These are phyloP conservation scores for Solea senegalensis DNA, from an alignment of 2,113 vertebrate genomes.

Conservation along the genomic window DNA sequence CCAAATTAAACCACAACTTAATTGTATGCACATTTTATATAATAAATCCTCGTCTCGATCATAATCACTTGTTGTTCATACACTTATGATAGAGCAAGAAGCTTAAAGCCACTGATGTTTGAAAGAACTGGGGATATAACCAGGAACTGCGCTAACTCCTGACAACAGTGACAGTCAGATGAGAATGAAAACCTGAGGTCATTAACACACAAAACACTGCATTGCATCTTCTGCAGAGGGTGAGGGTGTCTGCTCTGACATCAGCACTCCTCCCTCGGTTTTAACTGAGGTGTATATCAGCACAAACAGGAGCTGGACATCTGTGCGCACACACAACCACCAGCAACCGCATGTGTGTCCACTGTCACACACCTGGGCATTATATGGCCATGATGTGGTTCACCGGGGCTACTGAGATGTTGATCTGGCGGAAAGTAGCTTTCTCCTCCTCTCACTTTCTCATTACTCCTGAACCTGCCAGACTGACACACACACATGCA, in stretches of 20 bases:
- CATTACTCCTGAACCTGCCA: conserved; percentile 36
- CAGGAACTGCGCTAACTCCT: no score
- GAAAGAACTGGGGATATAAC: no score
- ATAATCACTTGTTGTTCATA: no score
- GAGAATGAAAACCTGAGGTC: neutral
- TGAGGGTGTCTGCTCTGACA: conserved; percentile 7
- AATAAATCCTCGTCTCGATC: no score
- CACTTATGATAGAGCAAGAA: no score
- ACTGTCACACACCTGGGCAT: conserved; percentile 30
- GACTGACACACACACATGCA: conserved; percentile 15
- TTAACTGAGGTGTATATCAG: conserved; percentile 3
- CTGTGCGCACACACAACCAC: no score
- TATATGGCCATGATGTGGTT: conserved; percentile 17
- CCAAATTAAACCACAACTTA: no score
- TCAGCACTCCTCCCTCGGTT: no score
- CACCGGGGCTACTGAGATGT: conserved; percentile 26
- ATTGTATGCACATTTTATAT: no score
- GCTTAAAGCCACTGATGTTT: no score
- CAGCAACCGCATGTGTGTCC: no score
- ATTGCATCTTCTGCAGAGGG: neutral
- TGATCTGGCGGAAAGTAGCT: conserved; percentile 43
- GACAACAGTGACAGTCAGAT: no score
- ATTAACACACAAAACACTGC: conserved; percentile 7
- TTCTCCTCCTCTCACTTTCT: conserved; percentile 18
- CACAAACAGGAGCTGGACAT: conserved; percentile 21